phyloP scores from a whole-genome alignment of 1,140 invertebrate genomes.

The Rhagoletis zephyria region DNA sequence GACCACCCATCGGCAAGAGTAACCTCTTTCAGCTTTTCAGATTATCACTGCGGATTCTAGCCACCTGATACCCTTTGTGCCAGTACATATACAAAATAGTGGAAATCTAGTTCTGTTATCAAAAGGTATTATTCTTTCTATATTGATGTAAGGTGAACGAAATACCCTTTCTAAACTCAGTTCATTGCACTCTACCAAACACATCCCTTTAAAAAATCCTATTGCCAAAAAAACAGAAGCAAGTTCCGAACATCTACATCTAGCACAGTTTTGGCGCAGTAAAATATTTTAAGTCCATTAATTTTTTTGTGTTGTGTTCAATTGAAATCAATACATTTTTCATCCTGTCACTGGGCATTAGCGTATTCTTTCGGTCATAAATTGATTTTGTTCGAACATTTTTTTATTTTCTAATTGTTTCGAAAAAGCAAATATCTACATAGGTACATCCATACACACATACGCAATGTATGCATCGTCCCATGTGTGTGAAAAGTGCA shows the following conservation, averaged over 20 bases:
- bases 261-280: background rate
- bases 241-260: background rate
- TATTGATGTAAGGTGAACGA: no score
- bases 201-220: background rate
- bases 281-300: conserved; percentile 4
- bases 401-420: conserved; percentile 31
- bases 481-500: conserved; percentile 7
- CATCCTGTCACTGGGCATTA: background rate
- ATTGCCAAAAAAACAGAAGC: background rate
- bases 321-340: conserved; percentile 37
- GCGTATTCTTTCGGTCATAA: background rate
- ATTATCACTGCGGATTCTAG: no score
- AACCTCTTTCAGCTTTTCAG: no score
- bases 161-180: no score
- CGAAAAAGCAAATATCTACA: background rate
- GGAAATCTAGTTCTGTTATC: no score
- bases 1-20: no score
- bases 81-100: no score
- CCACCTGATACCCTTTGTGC: no score
- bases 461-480: no score
- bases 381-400: conserved; percentile 33
- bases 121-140: no score
- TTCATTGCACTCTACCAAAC: background rate
- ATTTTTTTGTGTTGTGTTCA: background rate
- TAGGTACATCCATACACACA: background rate